Conservation (phyloP, 2,888 invertebrate genomes). For the Sycophila texana region DNA sequence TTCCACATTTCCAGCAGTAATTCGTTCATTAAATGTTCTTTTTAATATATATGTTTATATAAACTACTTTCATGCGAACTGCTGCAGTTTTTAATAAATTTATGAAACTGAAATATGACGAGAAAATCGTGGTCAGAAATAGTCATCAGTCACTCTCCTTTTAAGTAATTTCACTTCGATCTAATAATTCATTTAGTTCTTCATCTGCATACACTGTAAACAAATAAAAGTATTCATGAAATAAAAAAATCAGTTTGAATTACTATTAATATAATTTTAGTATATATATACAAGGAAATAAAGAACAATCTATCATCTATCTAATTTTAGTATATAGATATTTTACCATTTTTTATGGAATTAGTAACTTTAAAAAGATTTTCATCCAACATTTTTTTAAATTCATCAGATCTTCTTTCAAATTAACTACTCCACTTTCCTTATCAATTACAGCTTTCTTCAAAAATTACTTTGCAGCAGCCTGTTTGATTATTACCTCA, state of each 20-base stretch:
- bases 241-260: not conserved
- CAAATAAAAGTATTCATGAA: conserved; percentile 36
- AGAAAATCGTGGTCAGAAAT: no score
- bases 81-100: no score
- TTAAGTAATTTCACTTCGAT: conserved; percentile 73
- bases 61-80: no score
- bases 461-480: conserved; percentile 80
- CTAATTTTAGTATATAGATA: conserved; percentile 56
- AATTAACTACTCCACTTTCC: conserved; percentile 18
- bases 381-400: conserved; percentile 66
- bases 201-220: conserved; percentile 74
- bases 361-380: conserved; percentile 61
- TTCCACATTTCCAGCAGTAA: not conserved
- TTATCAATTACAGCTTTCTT: conserved; percentile 81
- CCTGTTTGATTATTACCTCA: conserved; percentile 79
- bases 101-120: no score
- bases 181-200: conserved; percentile 75
- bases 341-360: conserved; percentile 66
- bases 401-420: conserved; percentile 55
- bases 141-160: no score
- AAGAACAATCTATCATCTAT: no score
- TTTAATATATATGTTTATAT: no score
- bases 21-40: no score
- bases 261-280: conserved; percentile 6
- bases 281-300: no score